Base-by-base conservation (phyloP, 1,140 invertebrate genomes). In the Drosophila pruinosa region DNA sequence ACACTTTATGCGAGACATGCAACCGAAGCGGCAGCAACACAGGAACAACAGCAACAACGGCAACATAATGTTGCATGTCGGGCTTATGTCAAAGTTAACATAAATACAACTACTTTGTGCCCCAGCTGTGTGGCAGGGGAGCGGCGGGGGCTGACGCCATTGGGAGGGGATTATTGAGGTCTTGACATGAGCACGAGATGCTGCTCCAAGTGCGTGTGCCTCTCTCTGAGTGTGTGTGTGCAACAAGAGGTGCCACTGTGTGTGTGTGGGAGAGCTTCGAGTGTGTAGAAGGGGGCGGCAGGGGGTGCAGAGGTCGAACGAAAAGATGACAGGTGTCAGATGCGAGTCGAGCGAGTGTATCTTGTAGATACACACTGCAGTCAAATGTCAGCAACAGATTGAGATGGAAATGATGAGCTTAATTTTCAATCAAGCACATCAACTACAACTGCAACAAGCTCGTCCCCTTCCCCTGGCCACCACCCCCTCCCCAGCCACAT, bases 251-350 rank as follows among this genome's bases (percentile, higher is more conserved):
- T 10, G 22, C 4, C 15, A 1, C 10, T 17, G 24, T 48, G 47
- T 31, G 48, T 31, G 22, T 28, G 41, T 8, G 47, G 8, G 41
- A 10, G 12, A n/a, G 54, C 8, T 19, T 52, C 3, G 34, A 24
- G 31, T 43, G 38, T 19, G 41, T 8, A 24, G 26, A n/a, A 12
- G 41, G 10, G 8, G 36, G n/a, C 41, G 21, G 28, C 22, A n/a
- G 19, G 36, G 10, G 8, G 28, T 8, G 56, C 12, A 22, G 62
- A 70, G 77, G 70, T 86, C 75, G 72, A 81, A 88, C 82, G 78
- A 81, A 86, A 82, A 86, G 82, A 86, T 86, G 82, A 86, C 78
- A 88, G 83, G 78, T 88, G 82, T 82, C 82, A 86, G 76, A 72
- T 88, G 59, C 72, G 31, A 31, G 28, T 31, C 28, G 28, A 31